These are phyloP conservation scores for Chironomus tepperi DNA, from an alignment of 1,140 invertebrate species.

Conservation along the genomic window DNA sequence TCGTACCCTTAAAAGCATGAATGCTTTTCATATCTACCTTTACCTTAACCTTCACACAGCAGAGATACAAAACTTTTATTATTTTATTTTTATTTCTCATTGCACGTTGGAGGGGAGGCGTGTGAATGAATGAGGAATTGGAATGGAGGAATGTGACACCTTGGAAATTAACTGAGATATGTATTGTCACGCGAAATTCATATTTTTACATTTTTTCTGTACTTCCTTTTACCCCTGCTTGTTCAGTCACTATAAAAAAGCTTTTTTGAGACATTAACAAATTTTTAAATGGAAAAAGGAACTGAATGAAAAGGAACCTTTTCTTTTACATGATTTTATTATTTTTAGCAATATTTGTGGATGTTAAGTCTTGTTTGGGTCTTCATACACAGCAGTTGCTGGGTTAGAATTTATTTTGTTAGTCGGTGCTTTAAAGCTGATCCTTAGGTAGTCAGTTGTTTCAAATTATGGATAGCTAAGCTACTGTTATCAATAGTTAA, in stretches of 20 bases:
- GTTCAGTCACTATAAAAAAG: background rate
- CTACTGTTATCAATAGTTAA: no score
- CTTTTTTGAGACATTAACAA: background rate
- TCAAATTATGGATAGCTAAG: no score
- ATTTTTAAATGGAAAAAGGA: no score
- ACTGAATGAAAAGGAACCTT: no score
- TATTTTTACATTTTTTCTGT: background rate
- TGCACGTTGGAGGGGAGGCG: no score
- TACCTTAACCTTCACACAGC: background rate
- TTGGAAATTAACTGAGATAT: constrained; percentile 11
- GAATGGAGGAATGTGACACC: background rate
- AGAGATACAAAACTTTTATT: background rate
- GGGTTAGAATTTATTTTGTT: no score
- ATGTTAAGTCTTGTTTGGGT: no score
- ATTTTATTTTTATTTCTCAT: background rate
- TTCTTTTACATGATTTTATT: no score
- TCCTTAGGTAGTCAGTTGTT: no score
- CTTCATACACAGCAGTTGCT: no score
- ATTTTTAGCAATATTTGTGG: no score
- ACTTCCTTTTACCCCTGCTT: background rate
- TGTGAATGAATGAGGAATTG: background rate
- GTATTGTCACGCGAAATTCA: constrained; percentile 17
- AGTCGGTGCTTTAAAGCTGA: no score
- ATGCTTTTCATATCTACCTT: background rate
- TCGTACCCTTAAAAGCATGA: background rate